phyloP scores from a whole-genome alignment of 1,140 invertebrate species.

The Bacillus rossius region DNA sequence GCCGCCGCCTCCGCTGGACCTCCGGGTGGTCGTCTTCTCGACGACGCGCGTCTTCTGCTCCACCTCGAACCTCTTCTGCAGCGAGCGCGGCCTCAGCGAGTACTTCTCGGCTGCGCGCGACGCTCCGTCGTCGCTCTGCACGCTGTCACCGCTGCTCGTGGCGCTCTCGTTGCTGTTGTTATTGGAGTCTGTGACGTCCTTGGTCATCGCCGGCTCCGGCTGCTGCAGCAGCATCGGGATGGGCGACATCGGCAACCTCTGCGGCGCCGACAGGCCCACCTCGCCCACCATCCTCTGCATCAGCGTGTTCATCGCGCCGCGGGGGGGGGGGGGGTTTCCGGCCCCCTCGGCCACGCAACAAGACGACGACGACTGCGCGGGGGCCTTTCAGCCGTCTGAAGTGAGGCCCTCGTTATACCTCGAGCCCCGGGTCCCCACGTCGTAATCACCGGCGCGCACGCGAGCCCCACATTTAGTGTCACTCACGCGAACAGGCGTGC shows the following conservation, averaged over 20 bases:
- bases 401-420: too few relatives aligned
- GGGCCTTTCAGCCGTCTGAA: too few relatives aligned
- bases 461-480: too few relatives aligned
- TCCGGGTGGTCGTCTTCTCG: not conserved
- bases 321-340: not conserved
- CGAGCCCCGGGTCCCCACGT: too few relatives aligned
- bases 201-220: not conserved
- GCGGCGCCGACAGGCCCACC: not conserved
- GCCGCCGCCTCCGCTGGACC: slow-evolving; percentile 34
- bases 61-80: slow-evolving; percentile 44
- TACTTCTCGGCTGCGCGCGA: slow-evolving; percentile 39
- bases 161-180: slow-evolving; percentile 11
- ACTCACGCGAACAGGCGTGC: too few relatives aligned
- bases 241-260: not conserved
- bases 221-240: not conserved
- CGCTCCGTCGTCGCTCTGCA: not conserved
- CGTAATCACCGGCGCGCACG: too few relatives aligned
- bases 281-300: slow-evolving; percentile 1
- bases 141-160: not conserved
- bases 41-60: slow-evolving; percentile 36
- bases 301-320: not conserved
- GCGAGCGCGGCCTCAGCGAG: slow-evolving; percentile 46
- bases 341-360: too few relatives aligned
- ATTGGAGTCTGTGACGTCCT: slow-evolving; percentile 1
- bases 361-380: too few relatives aligned